Evolutionary conservation across 2,797 vertebrate species (phyloP).

Genomic region (Enteromius paludinosus): DNA sequence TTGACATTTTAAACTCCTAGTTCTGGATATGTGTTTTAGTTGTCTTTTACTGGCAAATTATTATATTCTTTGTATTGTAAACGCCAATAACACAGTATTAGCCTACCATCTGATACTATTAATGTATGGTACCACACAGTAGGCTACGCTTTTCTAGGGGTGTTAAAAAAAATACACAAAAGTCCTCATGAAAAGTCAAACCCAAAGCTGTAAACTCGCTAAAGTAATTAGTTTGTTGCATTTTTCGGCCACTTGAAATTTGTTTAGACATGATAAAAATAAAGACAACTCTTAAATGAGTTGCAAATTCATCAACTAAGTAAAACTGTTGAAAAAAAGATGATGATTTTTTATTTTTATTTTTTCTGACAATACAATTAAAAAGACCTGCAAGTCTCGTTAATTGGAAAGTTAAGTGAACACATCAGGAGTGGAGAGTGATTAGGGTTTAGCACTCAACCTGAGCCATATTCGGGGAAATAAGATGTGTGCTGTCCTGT

Average conservation of each 20-base stretch:
- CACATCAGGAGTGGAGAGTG: not conserved
- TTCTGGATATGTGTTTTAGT: not conserved
- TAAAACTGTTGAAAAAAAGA: not conserved
- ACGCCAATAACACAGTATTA: not conserved
- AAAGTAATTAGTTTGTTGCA: not conserved
- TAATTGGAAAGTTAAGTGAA: slow-evolving; percentile 7
- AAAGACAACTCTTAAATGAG: not conserved
- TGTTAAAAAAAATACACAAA: not conserved
- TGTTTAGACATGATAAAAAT: not conserved
- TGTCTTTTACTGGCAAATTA: not conserved
- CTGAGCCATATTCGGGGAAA: not conserved
- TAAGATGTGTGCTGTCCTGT: slow-evolving; percentile 19
- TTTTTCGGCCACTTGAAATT: not conserved
- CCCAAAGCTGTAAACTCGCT: not conserved
- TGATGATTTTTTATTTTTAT: no score
- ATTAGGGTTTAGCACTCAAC: not conserved
- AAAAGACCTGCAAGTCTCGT: not conserved
- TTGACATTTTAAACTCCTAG: not conserved
- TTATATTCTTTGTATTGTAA: not conserved
- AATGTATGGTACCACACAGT: not conserved
- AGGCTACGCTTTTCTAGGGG: not conserved
- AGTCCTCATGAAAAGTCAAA: not conserved
- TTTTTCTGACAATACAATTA: not conserved
- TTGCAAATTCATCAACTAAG: not conserved
- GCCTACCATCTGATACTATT: not conserved